These are phyloP conservation scores for Melanchra persicariae DNA, from an alignment of 2,888 invertebrate genomes.

Conservation along the genomic window DNA sequence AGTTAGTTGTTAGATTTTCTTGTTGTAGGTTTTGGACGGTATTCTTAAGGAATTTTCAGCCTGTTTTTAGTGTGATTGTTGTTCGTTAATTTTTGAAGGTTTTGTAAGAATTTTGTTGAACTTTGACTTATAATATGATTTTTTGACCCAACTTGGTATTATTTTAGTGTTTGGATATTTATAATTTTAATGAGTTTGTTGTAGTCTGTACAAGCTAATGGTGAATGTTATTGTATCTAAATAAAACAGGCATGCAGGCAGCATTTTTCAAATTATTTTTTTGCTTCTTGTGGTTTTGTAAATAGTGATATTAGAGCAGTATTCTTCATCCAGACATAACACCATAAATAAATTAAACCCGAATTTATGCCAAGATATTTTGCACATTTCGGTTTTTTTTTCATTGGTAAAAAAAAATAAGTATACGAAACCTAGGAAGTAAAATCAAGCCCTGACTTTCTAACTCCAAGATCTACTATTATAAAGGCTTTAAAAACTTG, in stretches of 20 bases:
- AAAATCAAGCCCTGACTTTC: background rate
- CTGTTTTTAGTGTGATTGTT: background rate
- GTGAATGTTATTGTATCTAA: too few relatives aligned
- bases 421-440: background rate
- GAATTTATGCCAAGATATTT: too few relatives aligned
- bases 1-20: constrained; percentile 51
- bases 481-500: constrained; percentile 2
- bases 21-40: constrained; percentile 27
- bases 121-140: background rate
- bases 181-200: too few relatives aligned
- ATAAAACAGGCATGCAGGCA: too few relatives aligned
- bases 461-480: background rate
- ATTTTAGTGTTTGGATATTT: background rate
- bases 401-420: too few relatives aligned
- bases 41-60: constrained; percentile 8
- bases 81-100: constrained; percentile 24
- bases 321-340: too few relatives aligned
- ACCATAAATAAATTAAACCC: too few relatives aligned
- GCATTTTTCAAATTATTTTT: too few relatives aligned
- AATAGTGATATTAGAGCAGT: too few relatives aligned
- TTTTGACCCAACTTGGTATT: background rate
- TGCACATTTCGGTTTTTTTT: too few relatives aligned
- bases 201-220: too few relatives aligned
- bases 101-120: constrained; percentile 3
- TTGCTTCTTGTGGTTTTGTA: too few relatives aligned